Conservation (phyloP, 2,113 vertebrate genomes). For the Eidolon helvum region DNA sequence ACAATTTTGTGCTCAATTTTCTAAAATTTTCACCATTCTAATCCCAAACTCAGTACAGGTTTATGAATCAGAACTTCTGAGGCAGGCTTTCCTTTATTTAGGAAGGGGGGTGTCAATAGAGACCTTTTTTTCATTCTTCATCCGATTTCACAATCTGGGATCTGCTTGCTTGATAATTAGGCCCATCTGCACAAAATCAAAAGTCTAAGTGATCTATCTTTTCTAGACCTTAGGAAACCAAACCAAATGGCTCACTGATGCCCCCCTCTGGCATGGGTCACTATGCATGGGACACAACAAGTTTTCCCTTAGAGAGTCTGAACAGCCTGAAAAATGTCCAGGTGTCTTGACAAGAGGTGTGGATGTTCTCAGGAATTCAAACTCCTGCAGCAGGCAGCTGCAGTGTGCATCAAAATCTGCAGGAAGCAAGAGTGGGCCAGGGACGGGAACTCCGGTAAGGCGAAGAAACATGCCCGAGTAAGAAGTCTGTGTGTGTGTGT, state of each 20-base stretch:
- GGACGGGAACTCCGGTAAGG: rapidly evolving
- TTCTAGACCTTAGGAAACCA: neutral
- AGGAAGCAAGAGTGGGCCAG: neutral
- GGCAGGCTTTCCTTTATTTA: neutral
- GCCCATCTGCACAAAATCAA: neutral
- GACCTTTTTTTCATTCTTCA: neutral
- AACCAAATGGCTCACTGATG: neutral
- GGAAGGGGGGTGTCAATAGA: rapidly evolving
- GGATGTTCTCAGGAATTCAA: neutral
- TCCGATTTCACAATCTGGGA: neutral
- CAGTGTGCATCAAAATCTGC: neutral
- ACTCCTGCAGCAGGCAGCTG: rapidly evolving
- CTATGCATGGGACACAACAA: rapidly evolving
- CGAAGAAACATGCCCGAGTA: neutral
- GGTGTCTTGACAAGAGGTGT: neutral
- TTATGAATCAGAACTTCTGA: neutral
- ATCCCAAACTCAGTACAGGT: neutral
- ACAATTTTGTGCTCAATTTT: neutral
- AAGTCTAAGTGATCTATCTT: neutral
- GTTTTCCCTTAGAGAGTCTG: neutral
- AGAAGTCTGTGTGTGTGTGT: no score
- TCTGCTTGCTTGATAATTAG: neutral
- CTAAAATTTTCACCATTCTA: neutral
- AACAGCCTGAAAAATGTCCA: neutral
- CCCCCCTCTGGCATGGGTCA: neutral